These are phyloP conservation scores for Mystacornis crossleyi DNA, from an alignment of 2,113 vertebrate genomes.

Conservation along the genomic window DNA sequence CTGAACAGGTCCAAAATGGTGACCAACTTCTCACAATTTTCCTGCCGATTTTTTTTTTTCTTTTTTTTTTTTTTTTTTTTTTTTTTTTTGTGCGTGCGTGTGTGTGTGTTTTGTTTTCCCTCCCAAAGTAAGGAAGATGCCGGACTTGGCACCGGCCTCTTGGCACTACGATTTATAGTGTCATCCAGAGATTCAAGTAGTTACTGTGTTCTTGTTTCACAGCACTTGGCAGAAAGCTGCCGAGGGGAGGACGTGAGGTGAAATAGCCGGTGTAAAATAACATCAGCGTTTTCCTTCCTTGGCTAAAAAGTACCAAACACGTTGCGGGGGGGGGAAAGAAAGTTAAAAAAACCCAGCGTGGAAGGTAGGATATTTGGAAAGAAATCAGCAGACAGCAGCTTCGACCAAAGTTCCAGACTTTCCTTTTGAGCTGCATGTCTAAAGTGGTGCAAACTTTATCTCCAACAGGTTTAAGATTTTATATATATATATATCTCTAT, in stretches of 20 bases:
- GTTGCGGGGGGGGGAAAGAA: fast-evolving
- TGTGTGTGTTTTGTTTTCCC: not conserved
- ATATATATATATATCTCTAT: too few relatives aligned
- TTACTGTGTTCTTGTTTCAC: conserved; percentile 82
- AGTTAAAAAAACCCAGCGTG: not conserved
- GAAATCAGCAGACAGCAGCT: conserved; percentile 25
- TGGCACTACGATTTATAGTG: conserved; percentile 85
- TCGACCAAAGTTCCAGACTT: conserved; percentile 35
- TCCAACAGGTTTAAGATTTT: conserved; percentile 65
- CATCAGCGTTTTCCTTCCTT: conserved; percentile 61
- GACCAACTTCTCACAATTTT: conserved; percentile 68
- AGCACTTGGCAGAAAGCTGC: conserved; percentile 79
- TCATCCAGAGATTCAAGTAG: conserved; percentile 90
- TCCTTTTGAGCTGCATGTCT: conserved; percentile 50
- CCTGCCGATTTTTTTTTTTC: not conserved
- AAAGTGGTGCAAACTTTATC: conserved; percentile 71
- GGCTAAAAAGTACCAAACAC: conserved; percentile 36
- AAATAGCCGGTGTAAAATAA: conserved; percentile 58
- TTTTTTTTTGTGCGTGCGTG: not conserved
- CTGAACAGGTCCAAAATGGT: conserved; percentile 78
- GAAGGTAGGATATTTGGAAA: conserved; percentile 36
- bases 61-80: not conserved
- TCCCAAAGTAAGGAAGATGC: conserved; percentile 79
- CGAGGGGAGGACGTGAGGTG: conserved; percentile 72
- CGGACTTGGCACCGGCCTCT: conserved; percentile 85